Conservation (phyloP, 2,888 invertebrate genomes). For the Drosophila anomalata region DNA sequence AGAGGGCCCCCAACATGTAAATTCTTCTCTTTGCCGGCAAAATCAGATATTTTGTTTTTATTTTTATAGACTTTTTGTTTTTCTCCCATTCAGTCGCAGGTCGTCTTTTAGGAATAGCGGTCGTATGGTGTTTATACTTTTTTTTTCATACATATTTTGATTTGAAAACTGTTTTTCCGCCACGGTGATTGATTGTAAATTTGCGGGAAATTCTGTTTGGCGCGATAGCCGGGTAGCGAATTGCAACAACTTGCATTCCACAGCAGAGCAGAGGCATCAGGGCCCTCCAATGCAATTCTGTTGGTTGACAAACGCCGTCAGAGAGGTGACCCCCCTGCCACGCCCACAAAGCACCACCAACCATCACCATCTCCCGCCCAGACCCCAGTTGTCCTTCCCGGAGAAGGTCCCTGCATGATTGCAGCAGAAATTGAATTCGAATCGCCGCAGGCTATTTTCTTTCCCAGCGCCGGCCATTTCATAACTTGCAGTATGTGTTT, state of each 20-base stretch:
- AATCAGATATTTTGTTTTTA: conserved; percentile 16
- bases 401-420: conserved; percentile 45
- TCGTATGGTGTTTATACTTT: conserved; percentile 39
- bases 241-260: conserved; percentile 18
- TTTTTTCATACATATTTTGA: conserved; percentile 26
- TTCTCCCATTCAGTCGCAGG: conserved; percentile 43
- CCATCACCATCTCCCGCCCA: conserved; percentile 1
- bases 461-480: conserved; percentile 43
- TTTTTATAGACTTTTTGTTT: conserved; percentile 37
- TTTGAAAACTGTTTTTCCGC: conserved; percentile 11
- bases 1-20: conserved; percentile 26
- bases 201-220: conserved; percentile 56
- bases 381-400: conserved; percentile 28
- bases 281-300: conserved; percentile 76
- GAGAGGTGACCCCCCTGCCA: conserved; percentile 45
- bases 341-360: conserved; percentile 2
- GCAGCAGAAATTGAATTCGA: conserved; percentile 58
- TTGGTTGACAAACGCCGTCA: conserved; percentile 76
- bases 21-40: conserved; percentile 34
- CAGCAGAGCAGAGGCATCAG: conserved; percentile 4
- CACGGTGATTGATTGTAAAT: conserved; percentile 41
- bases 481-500: conserved; percentile 29
- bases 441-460: conserved; percentile 28
- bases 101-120: conserved; percentile 57
- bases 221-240: conserved; percentile 52